Conservation (phyloP, 1,140 invertebrate genomes). For the Arion vulgaris region DNA sequence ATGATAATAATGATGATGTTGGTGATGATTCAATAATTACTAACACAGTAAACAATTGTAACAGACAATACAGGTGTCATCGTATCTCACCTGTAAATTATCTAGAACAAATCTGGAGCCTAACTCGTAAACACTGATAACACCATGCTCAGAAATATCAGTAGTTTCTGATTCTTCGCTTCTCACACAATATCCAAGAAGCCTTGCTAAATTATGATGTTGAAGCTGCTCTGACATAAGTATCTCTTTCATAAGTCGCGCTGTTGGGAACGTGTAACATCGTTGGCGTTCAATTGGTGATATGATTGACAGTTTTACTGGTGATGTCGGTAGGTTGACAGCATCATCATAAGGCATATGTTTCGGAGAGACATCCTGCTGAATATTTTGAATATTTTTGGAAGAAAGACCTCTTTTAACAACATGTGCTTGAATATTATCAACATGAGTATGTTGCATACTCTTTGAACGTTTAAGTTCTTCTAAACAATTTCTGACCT, state of each 20-base stretch:
- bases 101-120: conserved; percentile 58
- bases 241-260: conserved; percentile 71
- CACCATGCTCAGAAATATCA: conserved; percentile 65
- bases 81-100: conserved; percentile 50
- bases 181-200: conserved; percentile 68
- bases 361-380: background rate
- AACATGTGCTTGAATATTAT: background rate
- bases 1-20: no score
- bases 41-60: no score
- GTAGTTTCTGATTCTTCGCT: conserved; percentile 68
- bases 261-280: conserved; percentile 65
- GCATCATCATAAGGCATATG: background rate
- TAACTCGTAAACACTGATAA: conserved; percentile 63
- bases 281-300: conserved; percentile 8
- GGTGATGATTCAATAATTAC: no score
- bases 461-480: conserved; percentile 40
- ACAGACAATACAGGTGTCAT: no score
- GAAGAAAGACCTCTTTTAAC: background rate
- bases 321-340: background rate
- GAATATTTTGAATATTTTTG: background rate
- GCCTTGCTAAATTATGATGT: conserved; percentile 60
- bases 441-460: background rate
- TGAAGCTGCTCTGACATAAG: conserved; percentile 64
- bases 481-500: conserved; percentile 63
- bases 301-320: background rate